Conservation (phyloP, 1,140 invertebrate species). For the Pseudomyrmex concolor region DNA sequence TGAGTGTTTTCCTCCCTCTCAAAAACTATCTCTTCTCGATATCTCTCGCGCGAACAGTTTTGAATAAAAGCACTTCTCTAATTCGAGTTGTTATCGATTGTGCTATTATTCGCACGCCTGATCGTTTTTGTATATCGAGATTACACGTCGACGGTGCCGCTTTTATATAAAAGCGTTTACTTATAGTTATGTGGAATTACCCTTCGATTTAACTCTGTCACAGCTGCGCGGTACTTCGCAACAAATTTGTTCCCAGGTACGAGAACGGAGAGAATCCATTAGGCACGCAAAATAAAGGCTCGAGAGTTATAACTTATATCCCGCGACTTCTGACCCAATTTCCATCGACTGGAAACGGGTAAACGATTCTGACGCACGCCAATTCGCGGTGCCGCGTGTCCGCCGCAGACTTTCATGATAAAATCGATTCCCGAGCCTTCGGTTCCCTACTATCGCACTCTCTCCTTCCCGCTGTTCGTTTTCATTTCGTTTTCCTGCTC, state of each 20-base stretch:
- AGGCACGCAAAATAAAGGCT: conserved; percentile 8
- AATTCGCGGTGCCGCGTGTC: conserved; percentile 52
- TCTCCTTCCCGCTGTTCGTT: neutral
- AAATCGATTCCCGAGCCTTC: conserved; percentile 33
- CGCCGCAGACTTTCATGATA: conserved; percentile 49
- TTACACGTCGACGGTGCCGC: no score
- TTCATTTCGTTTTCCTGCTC: conserved; percentile 43
- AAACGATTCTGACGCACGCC: conserved; percentile 63
- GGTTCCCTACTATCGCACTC: neutral
- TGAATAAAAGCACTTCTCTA: no score
- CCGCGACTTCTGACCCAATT: conserved; percentile 50
- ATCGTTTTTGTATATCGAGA: no score
- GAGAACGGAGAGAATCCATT: neutral
- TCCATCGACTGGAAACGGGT: conserved; percentile 48
- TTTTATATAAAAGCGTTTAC: no score
- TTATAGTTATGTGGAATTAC: neutral
- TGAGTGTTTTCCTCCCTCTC: no score
- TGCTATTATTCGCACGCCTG: no score
- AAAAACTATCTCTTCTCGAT: no score
- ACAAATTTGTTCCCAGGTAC: neutral
- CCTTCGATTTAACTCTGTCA: neutral
- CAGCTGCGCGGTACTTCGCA: neutral
- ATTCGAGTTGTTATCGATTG: no score
- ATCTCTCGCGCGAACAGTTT: no score
- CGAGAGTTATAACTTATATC: conserved; percentile 32